phyloP scores from a whole-genome alignment of 2,888 invertebrate genomes.

The Hirtodrosophila confusa region DNA sequence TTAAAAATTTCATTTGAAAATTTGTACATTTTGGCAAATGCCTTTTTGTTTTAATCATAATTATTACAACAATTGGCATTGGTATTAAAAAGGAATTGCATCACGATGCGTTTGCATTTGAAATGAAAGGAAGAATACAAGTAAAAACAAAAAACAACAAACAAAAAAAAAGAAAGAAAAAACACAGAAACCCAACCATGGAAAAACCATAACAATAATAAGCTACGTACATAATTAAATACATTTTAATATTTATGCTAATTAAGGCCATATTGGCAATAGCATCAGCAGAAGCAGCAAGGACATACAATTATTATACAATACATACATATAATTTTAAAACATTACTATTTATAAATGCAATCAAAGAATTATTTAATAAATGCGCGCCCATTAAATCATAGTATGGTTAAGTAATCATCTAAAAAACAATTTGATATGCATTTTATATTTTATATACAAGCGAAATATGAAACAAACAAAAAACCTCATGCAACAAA shows the following conservation, averaged over 20 bases:
- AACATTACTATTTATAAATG: conserved; percentile 50
- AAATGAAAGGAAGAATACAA: conserved; percentile 5
- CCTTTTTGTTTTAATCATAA: conserved; percentile 27
- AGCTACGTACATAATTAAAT: conserved; percentile 49
- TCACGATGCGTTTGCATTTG: conserved; percentile 40
- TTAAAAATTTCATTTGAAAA: conserved; percentile 46
- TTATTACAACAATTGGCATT: conserved; percentile 46
- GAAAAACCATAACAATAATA: conserved; percentile 61
- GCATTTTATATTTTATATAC: conserved; percentile 75
- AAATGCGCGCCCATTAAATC: conserved; percentile 42
- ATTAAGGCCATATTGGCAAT: conserved; percentile 71
- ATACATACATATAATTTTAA: conserved; percentile 35
- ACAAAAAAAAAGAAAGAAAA: not conserved
- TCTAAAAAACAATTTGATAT: conserved; percentile 58
- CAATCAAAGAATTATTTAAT: conserved; percentile 42
- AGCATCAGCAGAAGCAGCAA: conserved; percentile 25
- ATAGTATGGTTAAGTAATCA: conserved; percentile 41
- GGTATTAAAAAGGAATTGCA: conserved; percentile 23
- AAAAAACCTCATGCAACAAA: conserved; percentile 11
- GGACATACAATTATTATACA: conserved; percentile 43
- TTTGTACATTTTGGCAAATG: conserved; percentile 9
- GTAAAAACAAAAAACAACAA: no score
- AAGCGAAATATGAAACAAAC: conserved; percentile 24
- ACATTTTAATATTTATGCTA: conserved; percentile 58
- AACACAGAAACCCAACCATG: conserved; percentile 24